Percentiles rank a stretch among this genome's conserved stretches.
phyloP scores from a whole-genome alignment of 2,888 invertebrate species.

The Alviniconcha strummeri region DNA sequence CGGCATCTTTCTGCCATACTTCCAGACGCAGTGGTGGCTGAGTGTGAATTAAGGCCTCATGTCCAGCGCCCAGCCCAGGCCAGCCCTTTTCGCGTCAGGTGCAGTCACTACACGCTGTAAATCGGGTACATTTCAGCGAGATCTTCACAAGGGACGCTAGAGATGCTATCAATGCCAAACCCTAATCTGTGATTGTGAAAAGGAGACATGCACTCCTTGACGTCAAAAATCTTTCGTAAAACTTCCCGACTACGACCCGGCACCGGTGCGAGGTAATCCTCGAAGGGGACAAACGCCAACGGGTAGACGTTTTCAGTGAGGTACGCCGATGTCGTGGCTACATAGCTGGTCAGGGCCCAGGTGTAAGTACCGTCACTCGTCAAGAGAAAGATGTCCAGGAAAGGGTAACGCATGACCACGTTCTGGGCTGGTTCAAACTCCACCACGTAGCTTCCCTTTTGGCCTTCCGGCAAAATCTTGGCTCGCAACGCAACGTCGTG shows the following conservation, averaged over 20 bases:
- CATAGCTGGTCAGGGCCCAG: conserved; percentile 36
- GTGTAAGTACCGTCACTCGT: conserved; percentile 50
- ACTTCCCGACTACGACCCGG: conserved; percentile 20
- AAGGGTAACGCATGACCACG: conserved; percentile 47
- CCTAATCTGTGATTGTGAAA: conserved; percentile 2
- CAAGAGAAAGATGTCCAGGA: conserved; percentile 56
- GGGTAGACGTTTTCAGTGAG: conserved; percentile 36
- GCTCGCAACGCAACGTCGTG: background rate
- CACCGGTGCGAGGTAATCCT: conserved; percentile 25
- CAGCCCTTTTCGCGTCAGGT: too few relatives aligned
- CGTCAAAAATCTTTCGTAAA: background rate
- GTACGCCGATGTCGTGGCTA: conserved; percentile 19
- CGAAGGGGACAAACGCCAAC: conserved; percentile 27
- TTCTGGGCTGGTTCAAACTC: background rate
- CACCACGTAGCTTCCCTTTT: background rate
- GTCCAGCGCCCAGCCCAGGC: too few relatives aligned
- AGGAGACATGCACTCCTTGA: background rate
- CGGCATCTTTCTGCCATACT: too few relatives aligned
- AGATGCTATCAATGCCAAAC: background rate
- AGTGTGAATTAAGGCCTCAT: too few relatives aligned
- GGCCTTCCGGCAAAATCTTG: background rate
- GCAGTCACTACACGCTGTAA: conserved; percentile 16
- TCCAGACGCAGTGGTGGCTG: too few relatives aligned
- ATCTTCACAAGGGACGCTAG: conserved; percentile 9
- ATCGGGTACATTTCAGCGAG: conserved; percentile 16